Percentiles rank a stretch among this genome's conserved stretches.
phyloP scores from a whole-genome alignment of 1,140 invertebrate species.

The Eupristina koningsbergeri region DNA sequence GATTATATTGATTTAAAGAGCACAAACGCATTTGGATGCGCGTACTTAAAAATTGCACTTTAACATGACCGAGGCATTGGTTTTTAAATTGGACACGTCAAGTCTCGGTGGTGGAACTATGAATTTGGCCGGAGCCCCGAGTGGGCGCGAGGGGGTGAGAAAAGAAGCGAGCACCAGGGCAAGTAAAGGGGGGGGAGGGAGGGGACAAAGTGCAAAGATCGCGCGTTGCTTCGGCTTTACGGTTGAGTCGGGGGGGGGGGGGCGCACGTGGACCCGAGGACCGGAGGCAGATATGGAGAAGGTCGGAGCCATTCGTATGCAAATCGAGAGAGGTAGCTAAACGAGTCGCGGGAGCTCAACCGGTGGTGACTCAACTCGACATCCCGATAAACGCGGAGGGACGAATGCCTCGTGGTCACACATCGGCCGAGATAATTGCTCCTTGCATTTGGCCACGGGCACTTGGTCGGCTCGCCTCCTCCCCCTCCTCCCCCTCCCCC shows the following conservation, averaged over 20 bases:
- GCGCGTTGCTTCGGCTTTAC: slow-evolving; percentile 57
- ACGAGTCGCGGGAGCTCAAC: slow-evolving; percentile 49
- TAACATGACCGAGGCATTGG: no score
- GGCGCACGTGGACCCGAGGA: slow-evolving; percentile 40
- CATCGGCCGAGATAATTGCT: slow-evolving; percentile 57
- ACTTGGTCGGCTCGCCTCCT: no score
- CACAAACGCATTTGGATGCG: no score
- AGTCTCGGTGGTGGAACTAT: no score
- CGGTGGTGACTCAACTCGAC: no score
- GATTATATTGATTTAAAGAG: no score
- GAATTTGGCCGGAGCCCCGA: no score
- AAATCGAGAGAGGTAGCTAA: slow-evolving; percentile 59
- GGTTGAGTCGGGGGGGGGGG: slow-evolving; percentile 50
- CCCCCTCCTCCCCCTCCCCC: no score
- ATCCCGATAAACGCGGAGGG: slow-evolving; percentile 57
- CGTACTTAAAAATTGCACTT: no score
- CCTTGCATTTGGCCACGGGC: slow-evolving; percentile 49
- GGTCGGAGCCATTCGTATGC: slow-evolving; percentile 69
- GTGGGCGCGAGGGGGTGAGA: neutral
- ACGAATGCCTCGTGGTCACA: slow-evolving; percentile 59
- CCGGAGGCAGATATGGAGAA: slow-evolving; percentile 55
- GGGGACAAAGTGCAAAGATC: slow-evolving; percentile 43
- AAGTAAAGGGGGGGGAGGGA: neutral
- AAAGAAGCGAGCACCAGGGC: no score
- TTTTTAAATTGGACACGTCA: no score